Base-by-base conservation (phyloP, 2,888 invertebrate genomes). In the Scaptomyza flava region DNA sequence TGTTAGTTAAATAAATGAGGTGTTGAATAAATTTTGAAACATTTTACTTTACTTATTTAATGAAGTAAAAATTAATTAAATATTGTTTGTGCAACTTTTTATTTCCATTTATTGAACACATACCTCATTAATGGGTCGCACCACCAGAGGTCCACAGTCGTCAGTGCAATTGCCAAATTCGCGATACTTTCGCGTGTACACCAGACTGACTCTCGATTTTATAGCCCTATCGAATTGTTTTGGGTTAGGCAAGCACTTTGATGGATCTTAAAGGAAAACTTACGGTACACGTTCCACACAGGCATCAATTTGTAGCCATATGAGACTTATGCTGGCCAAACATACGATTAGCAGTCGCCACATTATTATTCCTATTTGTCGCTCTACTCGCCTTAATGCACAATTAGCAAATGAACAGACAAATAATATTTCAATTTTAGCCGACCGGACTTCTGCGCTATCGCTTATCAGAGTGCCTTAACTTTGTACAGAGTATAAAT, bases 211-310 rank as follows among this genome's bases (percentile, higher is more conserved):
- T 6, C 91, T 87, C 57, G 76, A 71, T 71, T 89, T 91, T 27
- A 77, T 65, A 0, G 77, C 71, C 3, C 91, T 91, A 52, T n/a
- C n/a, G 54, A 52, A 53, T 38, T 14, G 12, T 45, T 31, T 31
- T 12, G 12, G 7, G 6, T 54, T n/a, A 20, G n/a, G 7, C 42
- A 33, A 23, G 38, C 20, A 34, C 11, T 42, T 33, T 11, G 1
- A 12, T 6, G 6, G 50, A 27, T 17, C 2, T 14, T 17, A 14
- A n/a, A 17, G 9, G 11, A 45, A 8, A 51, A 86, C 91, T 91
- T 84, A 91, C 91, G 89, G 89, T 58, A 85, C 78, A 53, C 77
- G 74, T 43, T 90, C 87, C 0, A 83, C 85, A 64, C 91, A 91
- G 33, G 74, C 77, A 57, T 77, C 61, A 12, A 54, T 38, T 43